phyloP scores from a whole-genome alignment of 2,797 vertebrate genomes.

The Cebuella pygmaea region DNA sequence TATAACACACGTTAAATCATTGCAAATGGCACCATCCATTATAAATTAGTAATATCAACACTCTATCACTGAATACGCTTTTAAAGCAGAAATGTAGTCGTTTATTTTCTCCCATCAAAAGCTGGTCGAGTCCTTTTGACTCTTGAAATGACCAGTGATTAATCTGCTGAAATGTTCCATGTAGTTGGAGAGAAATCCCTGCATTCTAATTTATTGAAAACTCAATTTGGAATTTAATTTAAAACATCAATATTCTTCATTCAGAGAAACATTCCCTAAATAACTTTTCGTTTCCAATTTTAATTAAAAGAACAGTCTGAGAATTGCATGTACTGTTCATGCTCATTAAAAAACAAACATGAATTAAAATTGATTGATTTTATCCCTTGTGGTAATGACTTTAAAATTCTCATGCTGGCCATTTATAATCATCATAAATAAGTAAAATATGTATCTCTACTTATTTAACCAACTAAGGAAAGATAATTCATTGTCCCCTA shows the following conservation, averaged over 20 bases:
- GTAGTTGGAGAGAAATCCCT: constrained; percentile 88
- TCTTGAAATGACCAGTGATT: constrained; percentile 90
- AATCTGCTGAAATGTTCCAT: constrained; percentile 87
- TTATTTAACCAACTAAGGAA: constrained; percentile 48
- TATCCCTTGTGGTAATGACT: constrained; percentile 50
- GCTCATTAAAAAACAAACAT: constrained; percentile 63
- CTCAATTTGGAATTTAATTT: constrained; percentile 75
- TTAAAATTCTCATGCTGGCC: constrained; percentile 56
- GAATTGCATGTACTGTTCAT: constrained; percentile 66
- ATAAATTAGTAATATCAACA: constrained; percentile 66
- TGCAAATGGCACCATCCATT: not conserved
- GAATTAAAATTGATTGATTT: constrained; percentile 67
- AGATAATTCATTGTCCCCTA: not conserved
- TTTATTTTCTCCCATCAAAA: constrained; percentile 88
- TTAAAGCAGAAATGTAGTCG: constrained; percentile 60
- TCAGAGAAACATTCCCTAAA: constrained; percentile 71
- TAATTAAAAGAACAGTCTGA: constrained; percentile 77
- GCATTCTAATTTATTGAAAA: constrained; percentile 83
- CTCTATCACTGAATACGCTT: constrained; percentile 26
- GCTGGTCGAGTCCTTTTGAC: constrained; percentile 87
- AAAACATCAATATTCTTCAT: constrained; percentile 77
- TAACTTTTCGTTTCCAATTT: constrained; percentile 79
- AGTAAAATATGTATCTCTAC: not conserved
- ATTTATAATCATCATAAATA: constrained; percentile 19
- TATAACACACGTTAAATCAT: constrained; percentile 43